Base-by-base conservation (phyloP, 2,113 vertebrate species). In the Odontesthes bonariensis region DNA sequence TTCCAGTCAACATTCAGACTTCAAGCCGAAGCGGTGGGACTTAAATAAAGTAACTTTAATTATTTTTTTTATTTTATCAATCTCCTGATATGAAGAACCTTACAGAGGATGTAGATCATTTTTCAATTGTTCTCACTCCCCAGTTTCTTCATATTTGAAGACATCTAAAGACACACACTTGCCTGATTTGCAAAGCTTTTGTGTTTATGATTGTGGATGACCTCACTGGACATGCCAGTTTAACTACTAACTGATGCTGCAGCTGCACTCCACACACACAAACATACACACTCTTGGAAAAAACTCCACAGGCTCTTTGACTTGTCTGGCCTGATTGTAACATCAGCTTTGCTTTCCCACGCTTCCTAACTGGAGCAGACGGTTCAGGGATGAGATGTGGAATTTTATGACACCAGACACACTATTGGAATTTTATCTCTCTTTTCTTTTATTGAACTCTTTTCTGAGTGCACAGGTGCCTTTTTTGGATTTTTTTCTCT, bases 321-420 rank as follows among this genome's bases (percentile, higher is more conserved):
- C 74, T 53, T 32, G 49, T 76, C 64, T 73, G 75, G 77, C 69
- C 66, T 59, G 12, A 51, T 73, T 76, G 66, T 67, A 53, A 67
- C 60, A 75, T 14, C 58, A 58, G 70, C 53, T 77, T 60, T 20
- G 13, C 77, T 89, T 91, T 92, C 90, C 85, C 90, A 91, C 86
- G 75, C 78, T 80, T 83, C 77, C 78, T 81, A 76, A 89, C 56
- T 73, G 67, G 65, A 77, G 84, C 71, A 78, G 76, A 73, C 73
- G 2, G 22, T 55, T 62, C 40, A 68, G 81, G 72, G 84, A 79
- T 57, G 70, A 64, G 62, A 82, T 16, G 16, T 70, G 73, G 49
- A 85, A 82, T 73, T 82, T 77, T 76, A 66, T 20, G 54, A 35
- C 59, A 82, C 65, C 32, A 75, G 79, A 83, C 20, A 64, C 44